phyloP scores from a whole-genome alignment of 2,797 vertebrate species.

The Acrossocheilus fasciatus region DNA sequence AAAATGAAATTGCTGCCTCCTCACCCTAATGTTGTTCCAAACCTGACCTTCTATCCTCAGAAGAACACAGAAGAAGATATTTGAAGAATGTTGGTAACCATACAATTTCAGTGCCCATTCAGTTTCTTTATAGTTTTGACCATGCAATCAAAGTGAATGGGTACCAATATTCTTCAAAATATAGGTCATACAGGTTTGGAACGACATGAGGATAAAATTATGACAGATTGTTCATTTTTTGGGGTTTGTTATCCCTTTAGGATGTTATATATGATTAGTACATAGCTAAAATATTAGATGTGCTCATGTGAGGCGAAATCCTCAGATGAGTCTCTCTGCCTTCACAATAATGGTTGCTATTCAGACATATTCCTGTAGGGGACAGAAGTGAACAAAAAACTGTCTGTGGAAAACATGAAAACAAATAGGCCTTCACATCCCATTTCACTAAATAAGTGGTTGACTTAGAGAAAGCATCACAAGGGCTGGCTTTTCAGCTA shows the following conservation, averaged over 20 bases:
- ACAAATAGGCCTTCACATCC: not conserved
- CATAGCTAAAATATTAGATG: not conserved
- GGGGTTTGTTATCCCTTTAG: not conserved
- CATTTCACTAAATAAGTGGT: not conserved
- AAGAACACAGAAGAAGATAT: not conserved
- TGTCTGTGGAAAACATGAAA: not conserved
- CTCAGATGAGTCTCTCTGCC: not conserved
- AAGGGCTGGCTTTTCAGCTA: not conserved
- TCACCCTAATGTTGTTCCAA: not conserved
- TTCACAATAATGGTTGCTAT: not conserved
- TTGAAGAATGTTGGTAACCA: not conserved
- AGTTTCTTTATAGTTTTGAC: not conserved
- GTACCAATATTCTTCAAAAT: not conserved
- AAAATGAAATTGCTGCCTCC: not conserved
- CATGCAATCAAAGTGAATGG: not conserved
- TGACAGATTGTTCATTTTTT: not conserved
- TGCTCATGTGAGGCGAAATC: not conserved
- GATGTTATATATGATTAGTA: not conserved
- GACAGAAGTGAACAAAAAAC: conserved; percentile 16
- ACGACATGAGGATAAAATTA: not conserved
- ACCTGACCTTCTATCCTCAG: not conserved
- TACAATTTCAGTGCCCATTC: no score
- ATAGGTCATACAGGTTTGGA: not conserved
- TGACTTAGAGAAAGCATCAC: not conserved
- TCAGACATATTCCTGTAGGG: not conserved